Base-by-base conservation (phyloP, 2,888 invertebrate genomes). In the Phania funesta region DNA sequence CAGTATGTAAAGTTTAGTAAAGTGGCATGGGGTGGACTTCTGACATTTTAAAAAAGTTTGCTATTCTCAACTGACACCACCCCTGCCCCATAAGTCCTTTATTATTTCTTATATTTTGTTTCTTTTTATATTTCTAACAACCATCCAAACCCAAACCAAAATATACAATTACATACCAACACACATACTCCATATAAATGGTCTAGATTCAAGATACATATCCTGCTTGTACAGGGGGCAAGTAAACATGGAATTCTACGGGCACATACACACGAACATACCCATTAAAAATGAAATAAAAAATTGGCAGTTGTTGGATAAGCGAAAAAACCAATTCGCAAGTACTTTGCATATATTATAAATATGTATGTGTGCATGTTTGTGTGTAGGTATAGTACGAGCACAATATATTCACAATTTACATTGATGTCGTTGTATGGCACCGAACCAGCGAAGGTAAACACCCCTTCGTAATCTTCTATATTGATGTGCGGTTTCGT, bases 341-440 rank as follows among this genome's bases (percentile, higher is more conserved):
- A 90, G 90, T 90, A 89, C 89, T 90, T 91, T 90, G 89, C 89
- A 89, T 91, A 88, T 87, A 89, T 90, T n/a, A n/a, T n/a, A n/a
- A n/a, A n/a, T n/a, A n/a, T n/a, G n/a, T n/a, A n/a, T n/a, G n/a
- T n/a, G n/a, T n/a, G n/a, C n/a, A n/a, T n/a, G n/a, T n/a, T n/a
- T n/a, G n/a, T n/a, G n/a, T n/a, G n/a, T n/a, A n/a, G n/a, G n/a
- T n/a, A n/a, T n/a, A n/a, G n/a, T n/a, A n/a, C n/a, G n/a, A n/a
- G 88, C 87, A 89, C 88, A 88, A 90, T 89, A 87, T 90, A 89
- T 90, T 88, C 89, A 84, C 86, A 90, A 87, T 88, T 86, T 86
- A 86, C 85, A 87, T 84, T 84, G 84, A 84, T 71, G 65, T n/a
- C n/a, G n/a, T 71, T 74, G 67, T 85, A 84, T 84, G 86, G 84